Percentiles rank a stretch among this genome's conserved stretches.
Evolutionary conservation across 2,113 vertebrate genomes (phyloP).

Genomic region (Tragelaphus strepsiceros): DNA sequence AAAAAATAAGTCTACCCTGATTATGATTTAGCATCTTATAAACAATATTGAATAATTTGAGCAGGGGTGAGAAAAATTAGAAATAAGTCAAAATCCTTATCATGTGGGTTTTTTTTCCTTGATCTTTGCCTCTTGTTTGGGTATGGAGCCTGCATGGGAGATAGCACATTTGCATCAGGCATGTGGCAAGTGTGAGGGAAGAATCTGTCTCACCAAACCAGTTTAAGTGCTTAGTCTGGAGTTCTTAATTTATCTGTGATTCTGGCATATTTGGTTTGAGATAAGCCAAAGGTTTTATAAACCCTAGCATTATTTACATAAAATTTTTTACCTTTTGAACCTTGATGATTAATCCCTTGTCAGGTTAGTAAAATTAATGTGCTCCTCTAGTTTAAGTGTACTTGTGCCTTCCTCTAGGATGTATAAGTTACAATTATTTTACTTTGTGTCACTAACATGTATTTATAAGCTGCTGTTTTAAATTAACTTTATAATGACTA

Average conservation of each 20-base stretch:
- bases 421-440: neutral
- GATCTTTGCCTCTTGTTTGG: neutral
- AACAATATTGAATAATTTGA: neutral
- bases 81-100: neutral
- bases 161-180: too few relatives aligned
- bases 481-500: neutral
- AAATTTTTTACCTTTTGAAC: neutral
- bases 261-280: neutral
- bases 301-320: neutral
- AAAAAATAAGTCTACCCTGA: neutral
- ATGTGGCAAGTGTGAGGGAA: too few relatives aligned
- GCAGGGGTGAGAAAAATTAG: neutral
- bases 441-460: neutral
- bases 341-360: neutral
- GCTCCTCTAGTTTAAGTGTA: neutral
- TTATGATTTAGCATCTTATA: neutral
- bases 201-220: neutral
- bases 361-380: neutral
- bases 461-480: constrained; percentile 8
- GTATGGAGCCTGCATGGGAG: neutral
- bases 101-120: neutral
- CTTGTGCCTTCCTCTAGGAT: neutral
- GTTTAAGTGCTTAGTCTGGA: neutral
- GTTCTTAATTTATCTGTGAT: neutral
- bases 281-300: neutral